Evolutionary conservation across 2,113 vertebrate genomes (phyloP), one percentile per base, ranked within the genome.

Genomic region (Brachirus orientalis): DNA sequence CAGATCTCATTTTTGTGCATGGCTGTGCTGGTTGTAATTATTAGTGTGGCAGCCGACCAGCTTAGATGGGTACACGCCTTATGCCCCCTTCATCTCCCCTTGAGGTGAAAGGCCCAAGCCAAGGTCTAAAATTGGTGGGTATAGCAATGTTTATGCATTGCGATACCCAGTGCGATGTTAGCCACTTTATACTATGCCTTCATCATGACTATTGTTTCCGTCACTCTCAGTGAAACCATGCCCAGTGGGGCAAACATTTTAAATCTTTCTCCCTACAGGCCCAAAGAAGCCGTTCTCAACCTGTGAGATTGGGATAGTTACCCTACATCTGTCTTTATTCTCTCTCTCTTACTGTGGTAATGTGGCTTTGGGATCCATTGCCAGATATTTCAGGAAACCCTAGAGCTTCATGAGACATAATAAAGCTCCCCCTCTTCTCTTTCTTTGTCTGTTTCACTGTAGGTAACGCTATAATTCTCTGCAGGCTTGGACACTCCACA

Each of bases 321-420:
- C 70, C 79, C 79, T 45, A 59, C 8, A 18, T 79, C 80, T 51
- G 45, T 70, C 72, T 67, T 69, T 38, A 40, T 63, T 69, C 36
- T 64, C 61, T 48, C 69, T 67, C 58, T 59, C 63, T 65, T 75
- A 83, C 74, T 82, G 80, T 36, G 73, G 80, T 86, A 86, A 79
- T 82, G 80, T 70, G 85, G 86, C 75, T 85, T 72, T 36, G 54
- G 72, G 64, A 71, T 58, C 71, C 66, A 22, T 50, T 75, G 87
- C 79, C 79, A 87, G 76, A 81, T 83, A 86, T 87, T 90, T 81
- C 87, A 89, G 79, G 80, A 90, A 91, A 87, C 82, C 78, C 85
- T 78, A 78, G 82, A 89, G 86, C 85, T 83, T 82, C 68, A 79
- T 64, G 75, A 89, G 87, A 88, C 87, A 84, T 81, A 89, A 91